Evolutionary conservation across 2,888 invertebrate genomes (phyloP).

Genomic region (Emmelina monodactyla): DNA sequence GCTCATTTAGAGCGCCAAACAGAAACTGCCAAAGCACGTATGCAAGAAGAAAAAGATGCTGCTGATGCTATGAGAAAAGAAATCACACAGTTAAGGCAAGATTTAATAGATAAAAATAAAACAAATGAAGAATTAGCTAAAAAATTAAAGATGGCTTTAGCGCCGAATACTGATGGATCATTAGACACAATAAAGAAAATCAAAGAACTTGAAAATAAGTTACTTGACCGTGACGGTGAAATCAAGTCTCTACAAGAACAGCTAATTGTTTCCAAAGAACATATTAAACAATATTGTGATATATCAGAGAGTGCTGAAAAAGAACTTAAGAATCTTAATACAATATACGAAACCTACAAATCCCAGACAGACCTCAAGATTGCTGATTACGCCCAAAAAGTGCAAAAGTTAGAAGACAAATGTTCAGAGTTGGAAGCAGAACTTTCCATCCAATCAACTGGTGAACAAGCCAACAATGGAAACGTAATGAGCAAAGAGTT

Average conservation of each 20-base stretch:
- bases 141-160: conserved; percentile 71
- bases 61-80: conserved; percentile 70
- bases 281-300: conserved; percentile 84
- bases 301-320: conserved; percentile 85
- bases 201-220: conserved; percentile 73
- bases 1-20: conserved; percentile 75
- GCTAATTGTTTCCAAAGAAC: conserved; percentile 75
- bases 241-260: conserved; percentile 75
- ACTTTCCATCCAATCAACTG: conserved; percentile 72
- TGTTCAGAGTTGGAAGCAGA: conserved; percentile 75
- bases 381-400: conserved; percentile 42
- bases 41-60: conserved; percentile 75
- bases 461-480: conserved; percentile 55
- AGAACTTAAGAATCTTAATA: conserved; percentile 72
- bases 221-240: conserved; percentile 70
- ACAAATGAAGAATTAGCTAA: conserved; percentile 74
- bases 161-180: conserved; percentile 65
- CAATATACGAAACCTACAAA: conserved; percentile 67
- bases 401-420: conserved; percentile 65
- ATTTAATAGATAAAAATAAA: conserved; percentile 67
- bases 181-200: conserved; percentile 71
- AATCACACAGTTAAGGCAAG: conserved; percentile 65
- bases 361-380: conserved; percentile 68
- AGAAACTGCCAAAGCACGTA: conserved; percentile 70
- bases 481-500: conserved; percentile 66